Conservation (phyloP, 2,888 invertebrate genomes). For the Schrankia costaestrigalis region DNA sequence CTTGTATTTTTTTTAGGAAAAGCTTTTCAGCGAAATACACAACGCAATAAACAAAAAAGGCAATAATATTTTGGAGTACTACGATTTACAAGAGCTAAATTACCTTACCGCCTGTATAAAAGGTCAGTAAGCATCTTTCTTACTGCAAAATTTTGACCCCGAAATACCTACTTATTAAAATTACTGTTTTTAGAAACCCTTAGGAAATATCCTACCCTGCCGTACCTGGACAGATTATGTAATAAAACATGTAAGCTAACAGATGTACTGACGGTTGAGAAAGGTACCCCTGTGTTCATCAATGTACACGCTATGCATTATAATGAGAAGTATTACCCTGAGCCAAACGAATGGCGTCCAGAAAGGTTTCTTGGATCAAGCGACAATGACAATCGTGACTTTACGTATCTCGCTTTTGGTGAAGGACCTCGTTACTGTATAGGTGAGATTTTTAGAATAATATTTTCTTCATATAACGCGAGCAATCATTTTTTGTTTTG, state of each 20-base stretch:
- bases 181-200: conserved; percentile 62
- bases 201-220: conserved; percentile 51
- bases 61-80: conserved; percentile 54
- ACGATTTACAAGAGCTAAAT: conserved; percentile 54
- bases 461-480: no score
- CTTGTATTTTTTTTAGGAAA: conserved; percentile 52
- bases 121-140: no score
- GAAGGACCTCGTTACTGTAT: conserved; percentile 61
- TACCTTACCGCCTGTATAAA: conserved; percentile 56
- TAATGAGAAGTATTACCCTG: conserved; percentile 47
- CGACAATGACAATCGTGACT: conserved; percentile 52
- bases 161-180: neutral
- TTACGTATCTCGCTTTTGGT: conserved; percentile 58
- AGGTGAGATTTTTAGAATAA: conserved; percentile 29
- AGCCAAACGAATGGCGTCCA: conserved; percentile 56
- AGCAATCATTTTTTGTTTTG: no score
- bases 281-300: conserved; percentile 52
- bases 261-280: conserved; percentile 48
- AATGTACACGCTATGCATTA: conserved; percentile 56
- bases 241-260: conserved; percentile 44
- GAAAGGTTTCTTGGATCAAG: conserved; percentile 44
- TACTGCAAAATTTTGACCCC: no score
- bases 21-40: conserved; percentile 50
- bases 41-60: conserved; percentile 42
- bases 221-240: conserved; percentile 54